A percentile compares a stretch with the other conserved stretches of the same genome.
These are phyloP conservation scores for Cosmopolites sordidus DNA, from an alignment of 2,888 invertebrate species.

Conservation along the genomic window DNA sequence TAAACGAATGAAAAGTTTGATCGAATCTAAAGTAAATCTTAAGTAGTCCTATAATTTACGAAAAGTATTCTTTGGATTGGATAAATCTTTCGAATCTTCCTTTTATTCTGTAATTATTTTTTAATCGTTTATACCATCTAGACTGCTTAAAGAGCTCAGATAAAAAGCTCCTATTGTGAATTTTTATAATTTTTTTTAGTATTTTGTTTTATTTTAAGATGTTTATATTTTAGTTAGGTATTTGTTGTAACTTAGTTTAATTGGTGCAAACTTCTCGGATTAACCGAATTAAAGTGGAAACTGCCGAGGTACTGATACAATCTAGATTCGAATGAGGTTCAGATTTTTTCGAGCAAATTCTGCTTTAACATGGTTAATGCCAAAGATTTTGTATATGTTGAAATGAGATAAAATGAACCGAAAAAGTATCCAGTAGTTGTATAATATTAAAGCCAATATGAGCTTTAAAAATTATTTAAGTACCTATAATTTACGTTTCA, in stretches of 20 bases:
- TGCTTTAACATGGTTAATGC: background rate
- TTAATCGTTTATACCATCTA: slow-evolving; percentile 8
- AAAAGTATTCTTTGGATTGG: background rate
- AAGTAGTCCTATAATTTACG: background rate
- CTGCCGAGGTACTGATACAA: background rate
- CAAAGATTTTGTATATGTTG: slow-evolving; percentile 5
- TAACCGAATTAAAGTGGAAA: background rate
- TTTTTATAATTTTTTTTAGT: slow-evolving; percentile 7
- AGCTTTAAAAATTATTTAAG: slow-evolving; percentile 36
- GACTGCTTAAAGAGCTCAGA: slow-evolving; percentile 12
- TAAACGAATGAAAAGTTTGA: background rate
- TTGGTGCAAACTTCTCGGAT: slow-evolving; percentile 1
- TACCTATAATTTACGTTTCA: slow-evolving; percentile 48
- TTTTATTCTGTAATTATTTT: background rate
- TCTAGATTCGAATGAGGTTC: too few relatives aligned
- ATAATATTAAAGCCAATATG: slow-evolving; percentile 10
- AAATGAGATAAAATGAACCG: slow-evolving; percentile 13
- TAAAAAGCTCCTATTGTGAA: slow-evolving; percentile 8
- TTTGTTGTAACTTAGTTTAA: slow-evolving; percentile 17
- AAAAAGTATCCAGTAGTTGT: slow-evolving; percentile 23
- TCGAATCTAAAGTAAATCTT: background rate
- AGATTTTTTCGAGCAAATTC: background rate
- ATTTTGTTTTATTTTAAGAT: slow-evolving; percentile 25
- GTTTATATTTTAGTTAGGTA: slow-evolving; percentile 25
- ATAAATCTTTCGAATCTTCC: background rate